Evolutionary conservation across 2,797 vertebrate species (phyloP).

Genomic region (Gadopsis marmoratus): DNA sequence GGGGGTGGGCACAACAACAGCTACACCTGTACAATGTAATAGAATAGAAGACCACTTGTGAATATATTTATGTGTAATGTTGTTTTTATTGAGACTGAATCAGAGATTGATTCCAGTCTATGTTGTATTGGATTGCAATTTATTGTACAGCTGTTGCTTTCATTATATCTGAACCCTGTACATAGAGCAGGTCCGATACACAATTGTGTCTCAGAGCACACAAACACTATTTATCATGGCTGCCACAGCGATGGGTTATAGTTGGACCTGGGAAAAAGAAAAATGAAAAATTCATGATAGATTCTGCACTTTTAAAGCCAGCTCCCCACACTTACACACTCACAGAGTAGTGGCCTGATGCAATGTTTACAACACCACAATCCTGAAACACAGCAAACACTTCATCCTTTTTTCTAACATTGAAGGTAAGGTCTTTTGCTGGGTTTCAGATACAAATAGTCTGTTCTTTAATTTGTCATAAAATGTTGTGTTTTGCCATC

Average conservation of each 20-base stretch:
- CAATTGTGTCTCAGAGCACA: constrained; percentile 11
- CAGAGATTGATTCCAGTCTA: constrained; percentile 2
- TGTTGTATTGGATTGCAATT: constrained; percentile 19
- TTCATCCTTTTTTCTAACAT: neutral
- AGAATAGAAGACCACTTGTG: constrained; percentile 2
- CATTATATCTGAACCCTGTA: constrained; percentile 26
- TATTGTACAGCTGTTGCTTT: constrained; percentile 33
- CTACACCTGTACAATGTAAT: neutral
- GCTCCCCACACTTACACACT: constrained; percentile 13
- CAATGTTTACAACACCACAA: constrained; percentile 23
- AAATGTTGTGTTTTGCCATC: neutral
- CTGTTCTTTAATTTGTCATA: neutral
- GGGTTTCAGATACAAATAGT: neutral
- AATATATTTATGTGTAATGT: neutral
- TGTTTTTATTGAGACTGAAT: constrained; percentile 20
- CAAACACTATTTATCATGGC: constrained; percentile 64
- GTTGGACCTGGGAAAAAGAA: constrained; percentile 29
- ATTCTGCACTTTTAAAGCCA: constrained; percentile 38
- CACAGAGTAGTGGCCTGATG: constrained; percentile 25
- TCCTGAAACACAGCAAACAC: neutral
- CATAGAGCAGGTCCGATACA: constrained; percentile 27
- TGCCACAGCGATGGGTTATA: constrained; percentile 44
- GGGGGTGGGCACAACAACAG: neutral
- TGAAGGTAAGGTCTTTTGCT: neutral
- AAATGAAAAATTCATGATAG: constrained; percentile 42